Conservation (phyloP, 2,113 vertebrate genomes). For the Crypturellus undulatus region DNA sequence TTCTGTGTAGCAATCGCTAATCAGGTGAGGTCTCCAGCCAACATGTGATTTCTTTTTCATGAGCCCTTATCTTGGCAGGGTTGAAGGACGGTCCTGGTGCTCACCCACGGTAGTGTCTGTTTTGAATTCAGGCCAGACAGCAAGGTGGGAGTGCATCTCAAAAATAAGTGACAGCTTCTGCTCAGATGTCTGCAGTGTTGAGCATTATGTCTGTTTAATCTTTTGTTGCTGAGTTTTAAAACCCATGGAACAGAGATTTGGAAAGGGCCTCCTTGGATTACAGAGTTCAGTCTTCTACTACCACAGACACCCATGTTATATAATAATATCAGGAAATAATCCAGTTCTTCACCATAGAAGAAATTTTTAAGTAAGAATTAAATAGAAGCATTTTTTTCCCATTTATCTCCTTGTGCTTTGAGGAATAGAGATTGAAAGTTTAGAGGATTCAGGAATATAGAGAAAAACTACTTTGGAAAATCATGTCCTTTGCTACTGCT, state of each 20-base stretch:
- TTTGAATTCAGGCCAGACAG: conserved; percentile 24
- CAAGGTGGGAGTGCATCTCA: conserved; percentile 30
- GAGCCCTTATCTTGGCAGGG: conserved; percentile 13
- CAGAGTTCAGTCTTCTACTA: neutral
- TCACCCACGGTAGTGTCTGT: neutral
- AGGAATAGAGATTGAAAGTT: neutral
- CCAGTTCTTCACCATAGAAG: neutral
- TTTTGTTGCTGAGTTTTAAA: conserved; percentile 45
- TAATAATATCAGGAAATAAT: neutral
- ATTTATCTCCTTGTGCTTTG: neutral
- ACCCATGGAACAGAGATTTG: neutral
- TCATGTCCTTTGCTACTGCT: neutral
- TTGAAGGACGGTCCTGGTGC: conserved; percentile 14
- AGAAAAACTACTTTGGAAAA: neutral
- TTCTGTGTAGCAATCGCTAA: conserved; percentile 61
- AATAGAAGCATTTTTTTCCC: neutral
- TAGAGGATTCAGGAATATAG: neutral
- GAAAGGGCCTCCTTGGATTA: neutral
- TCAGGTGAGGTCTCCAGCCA: conserved; percentile 64
- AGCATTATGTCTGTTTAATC: conserved; percentile 40
- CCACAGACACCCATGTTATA: neutral
- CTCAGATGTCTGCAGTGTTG: conserved; percentile 26
- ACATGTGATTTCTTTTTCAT: neutral
- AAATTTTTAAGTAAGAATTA: neutral
- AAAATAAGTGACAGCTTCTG: conserved; percentile 39